These are phyloP conservation scores for Spodoptera frugiperda DNA, from an alignment of 1,140 invertebrate species.

Conservation along the genomic window DNA sequence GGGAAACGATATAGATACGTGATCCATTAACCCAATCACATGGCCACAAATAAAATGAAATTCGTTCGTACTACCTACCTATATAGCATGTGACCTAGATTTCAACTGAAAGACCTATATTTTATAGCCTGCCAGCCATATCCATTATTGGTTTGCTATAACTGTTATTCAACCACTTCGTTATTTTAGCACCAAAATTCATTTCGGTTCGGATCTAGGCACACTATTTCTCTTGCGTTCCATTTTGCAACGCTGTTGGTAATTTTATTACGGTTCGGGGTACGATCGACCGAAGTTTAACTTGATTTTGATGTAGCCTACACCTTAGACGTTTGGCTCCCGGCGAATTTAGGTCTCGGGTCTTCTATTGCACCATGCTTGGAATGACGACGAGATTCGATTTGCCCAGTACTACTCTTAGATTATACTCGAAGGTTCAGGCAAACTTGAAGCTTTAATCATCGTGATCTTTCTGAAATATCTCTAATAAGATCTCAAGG, in stretches of 20 bases:
- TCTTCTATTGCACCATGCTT: too few species aligned
- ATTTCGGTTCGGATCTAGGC: neutral
- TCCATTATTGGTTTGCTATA: constrained; percentile 25
- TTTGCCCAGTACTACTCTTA: too few species aligned
- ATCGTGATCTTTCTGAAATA: too few species aligned
- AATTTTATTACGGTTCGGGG: neutral
- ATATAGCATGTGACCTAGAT: constrained; percentile 14
- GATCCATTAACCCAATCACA: constrained; percentile 1
- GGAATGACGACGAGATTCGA: too few species aligned
- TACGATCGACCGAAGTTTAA: neutral
- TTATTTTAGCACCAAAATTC: constrained; percentile 19
- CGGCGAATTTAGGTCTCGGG: too few species aligned
- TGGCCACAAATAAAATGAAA: constrained; percentile 19
- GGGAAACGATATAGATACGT: constrained; percentile 7
- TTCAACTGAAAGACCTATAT: constrained; percentile 14
- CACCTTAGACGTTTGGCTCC: too few species aligned
- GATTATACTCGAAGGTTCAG: too few species aligned
- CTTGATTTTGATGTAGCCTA: too few species aligned
- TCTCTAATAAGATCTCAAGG: too few species aligned
- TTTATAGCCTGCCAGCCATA: constrained; percentile 20
- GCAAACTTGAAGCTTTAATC: too few species aligned
- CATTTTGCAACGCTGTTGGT: neutral
- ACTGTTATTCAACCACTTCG: neutral
- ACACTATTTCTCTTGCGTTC: neutral
- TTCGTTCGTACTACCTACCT: neutral